Percentiles rank a stretch among this genome's conserved stretches.
These are phyloP conservation scores for Eulemur albifrons DNA, from an alignment of 2,797 vertebrate genomes.

Conservation along the genomic window DNA sequence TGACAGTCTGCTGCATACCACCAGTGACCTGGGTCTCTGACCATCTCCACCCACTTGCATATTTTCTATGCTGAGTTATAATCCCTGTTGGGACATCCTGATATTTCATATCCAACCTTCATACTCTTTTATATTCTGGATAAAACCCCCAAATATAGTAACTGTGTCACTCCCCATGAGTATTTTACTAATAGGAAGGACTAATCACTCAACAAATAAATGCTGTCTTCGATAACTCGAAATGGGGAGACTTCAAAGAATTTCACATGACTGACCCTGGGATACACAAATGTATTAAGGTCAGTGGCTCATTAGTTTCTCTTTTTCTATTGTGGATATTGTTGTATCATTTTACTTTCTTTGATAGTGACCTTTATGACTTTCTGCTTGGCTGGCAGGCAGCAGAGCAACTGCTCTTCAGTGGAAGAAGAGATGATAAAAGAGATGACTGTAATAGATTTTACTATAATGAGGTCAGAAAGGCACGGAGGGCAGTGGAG, in stretches of 20 bases:
- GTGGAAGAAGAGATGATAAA: conserved; percentile 32
- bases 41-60: background rate
- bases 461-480: background rate
- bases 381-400: conserved; percentile 20
- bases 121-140: background rate
- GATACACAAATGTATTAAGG: conserved; percentile 11
- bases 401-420: background rate
- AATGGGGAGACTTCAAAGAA: conserved; percentile 27
- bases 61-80: background rate
- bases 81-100: background rate
- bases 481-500: background rate
- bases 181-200: background rate
- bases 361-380: conserved; percentile 26
- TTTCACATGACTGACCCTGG: background rate
- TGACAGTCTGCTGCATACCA: background rate
- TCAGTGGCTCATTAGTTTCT: conserved; percentile 27
- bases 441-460: conserved; percentile 18
- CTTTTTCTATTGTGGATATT: background rate
- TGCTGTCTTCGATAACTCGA: background rate
- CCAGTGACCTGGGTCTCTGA: background rate
- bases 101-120: background rate
- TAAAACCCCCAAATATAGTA: conserved; percentile 41
- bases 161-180: background rate
- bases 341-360: conserved; percentile 34
- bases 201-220: background rate